Percentiles rank a stretch among this genome's conserved stretches.
Evolutionary conservation across 1,140 invertebrate species (phyloP).

Genomic region (Drosophila sucinea): DNA sequence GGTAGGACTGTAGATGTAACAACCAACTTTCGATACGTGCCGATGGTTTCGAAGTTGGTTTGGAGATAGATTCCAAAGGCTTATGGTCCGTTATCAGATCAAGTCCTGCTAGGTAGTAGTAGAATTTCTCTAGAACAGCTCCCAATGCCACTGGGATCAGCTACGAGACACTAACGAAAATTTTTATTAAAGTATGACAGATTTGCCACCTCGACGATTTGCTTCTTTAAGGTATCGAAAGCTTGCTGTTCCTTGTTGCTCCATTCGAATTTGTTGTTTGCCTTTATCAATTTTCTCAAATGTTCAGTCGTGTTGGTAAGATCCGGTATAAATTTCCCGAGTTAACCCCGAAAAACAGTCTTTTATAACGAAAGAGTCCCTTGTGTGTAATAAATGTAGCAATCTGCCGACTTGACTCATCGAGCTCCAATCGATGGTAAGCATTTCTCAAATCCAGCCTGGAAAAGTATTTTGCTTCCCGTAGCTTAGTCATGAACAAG

Average conservation of each 20-base stretch:
- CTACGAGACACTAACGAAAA: constrained; percentile 25
- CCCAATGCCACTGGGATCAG: constrained; percentile 24
- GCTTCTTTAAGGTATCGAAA: constrained; percentile 10
- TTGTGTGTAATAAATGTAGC: too few relatives aligned
- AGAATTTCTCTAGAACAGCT: constrained; percentile 27
- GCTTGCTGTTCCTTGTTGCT: too few relatives aligned
- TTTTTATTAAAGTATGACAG: background rate
- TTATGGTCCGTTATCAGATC: constrained; percentile 21
- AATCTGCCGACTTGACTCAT: too few relatives aligned
- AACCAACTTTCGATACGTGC: constrained; percentile 13
- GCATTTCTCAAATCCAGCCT: too few relatives aligned
- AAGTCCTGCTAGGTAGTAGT: constrained; percentile 24
- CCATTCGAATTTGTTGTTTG: too few relatives aligned
- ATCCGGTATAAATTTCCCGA: constrained; percentile 30
- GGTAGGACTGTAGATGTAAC: constrained; percentile 3
- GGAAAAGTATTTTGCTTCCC: too few relatives aligned
- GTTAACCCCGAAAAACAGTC: constrained; percentile 37
- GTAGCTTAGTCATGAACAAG: too few relatives aligned
- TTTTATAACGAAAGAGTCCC: background rate
- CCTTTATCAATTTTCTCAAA: too few relatives aligned
- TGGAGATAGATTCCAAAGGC: constrained; percentile 22
- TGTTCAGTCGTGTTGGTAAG: too few relatives aligned
- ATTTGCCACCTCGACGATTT: too few relatives aligned
- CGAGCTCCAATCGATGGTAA: too few relatives aligned
- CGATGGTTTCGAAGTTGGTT: constrained; percentile 25